A percentile compares a stretch with the other conserved stretches of the same genome.
Conservation (phyloP, 2,888 invertebrate genomes). For the Nezara viridula region DNA sequence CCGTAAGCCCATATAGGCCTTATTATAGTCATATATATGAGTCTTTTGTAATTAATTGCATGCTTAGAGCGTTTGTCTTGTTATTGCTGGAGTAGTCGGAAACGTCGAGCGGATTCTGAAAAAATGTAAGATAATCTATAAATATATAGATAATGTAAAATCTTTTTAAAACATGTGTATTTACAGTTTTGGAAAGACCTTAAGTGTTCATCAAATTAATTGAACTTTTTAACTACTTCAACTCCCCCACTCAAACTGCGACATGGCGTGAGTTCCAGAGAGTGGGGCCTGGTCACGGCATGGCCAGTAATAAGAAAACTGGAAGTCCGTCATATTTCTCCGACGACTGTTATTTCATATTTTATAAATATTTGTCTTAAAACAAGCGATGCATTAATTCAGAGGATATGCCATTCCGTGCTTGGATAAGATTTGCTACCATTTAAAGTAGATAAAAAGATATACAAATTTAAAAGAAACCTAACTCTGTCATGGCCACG, state of each 20-base stretch:
- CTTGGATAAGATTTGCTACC: background rate
- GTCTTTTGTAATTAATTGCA: no score
- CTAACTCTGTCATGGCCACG: no score
- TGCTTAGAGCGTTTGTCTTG: no score
- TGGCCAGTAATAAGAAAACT: constrained; percentile 4
- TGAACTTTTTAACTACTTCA: constrained; percentile 1
- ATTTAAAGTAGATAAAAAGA: background rate
- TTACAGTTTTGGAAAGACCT: background rate
- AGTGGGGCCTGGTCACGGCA: background rate
- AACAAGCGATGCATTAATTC: background rate
- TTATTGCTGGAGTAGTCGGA: no score
- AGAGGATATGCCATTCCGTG: background rate
- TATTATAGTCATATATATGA: no score
- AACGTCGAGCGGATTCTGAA: no score
- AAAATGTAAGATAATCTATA: no score
- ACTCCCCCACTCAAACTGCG: constrained; percentile 9
- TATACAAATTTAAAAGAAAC: no score
- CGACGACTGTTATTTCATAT: background rate
- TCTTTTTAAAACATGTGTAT: background rate
- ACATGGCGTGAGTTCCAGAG: background rate
- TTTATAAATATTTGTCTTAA: background rate
- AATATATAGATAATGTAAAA: background rate
- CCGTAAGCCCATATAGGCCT: no score
- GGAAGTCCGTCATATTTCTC: background rate
- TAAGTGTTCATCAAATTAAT: background rate